A percentile compares a stretch with the other conserved stretches of the same genome.
These are phyloP conservation scores for Drosophila anceps DNA, from an alignment of 2,888 invertebrate genomes.

Conservation along the genomic window DNA sequence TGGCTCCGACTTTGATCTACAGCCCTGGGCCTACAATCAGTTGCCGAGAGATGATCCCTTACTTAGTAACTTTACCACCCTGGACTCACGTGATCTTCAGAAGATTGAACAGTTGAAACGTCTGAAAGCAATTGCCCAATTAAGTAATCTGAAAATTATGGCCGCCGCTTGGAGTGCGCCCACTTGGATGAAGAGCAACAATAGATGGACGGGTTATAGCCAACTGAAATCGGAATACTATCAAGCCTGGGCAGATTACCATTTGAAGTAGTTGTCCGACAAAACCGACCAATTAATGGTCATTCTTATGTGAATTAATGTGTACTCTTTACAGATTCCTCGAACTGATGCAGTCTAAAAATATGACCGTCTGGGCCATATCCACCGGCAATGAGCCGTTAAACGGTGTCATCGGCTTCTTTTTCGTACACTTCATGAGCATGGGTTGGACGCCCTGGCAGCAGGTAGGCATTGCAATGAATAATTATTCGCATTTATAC, in stretches of 20 bases:
- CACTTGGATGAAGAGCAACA: conserved; percentile 90
- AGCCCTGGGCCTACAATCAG: conserved; percentile 93
- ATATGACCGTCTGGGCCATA: conserved; percentile 92
- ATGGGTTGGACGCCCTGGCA: conserved; percentile 91
- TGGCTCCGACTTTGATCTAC: conserved; percentile 94
- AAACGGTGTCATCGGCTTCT: conserved; percentile 88
- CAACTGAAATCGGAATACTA: conserved; percentile 88
- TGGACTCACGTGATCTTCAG: conserved; percentile 82
- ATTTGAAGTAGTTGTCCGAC: conserved; percentile 87
- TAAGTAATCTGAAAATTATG: conserved; percentile 81
- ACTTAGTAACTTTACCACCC: conserved; percentile 88
- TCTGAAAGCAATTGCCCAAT: conserved; percentile 64
- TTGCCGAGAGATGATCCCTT: conserved; percentile 86
- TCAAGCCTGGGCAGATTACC: conserved; percentile 93
- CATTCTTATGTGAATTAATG: conserved; percentile 20
- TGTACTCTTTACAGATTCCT: conserved; percentile 85
- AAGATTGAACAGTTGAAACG: conserved; percentile 82
- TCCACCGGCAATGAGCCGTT: conserved; percentile 96
- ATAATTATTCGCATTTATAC: conserved; percentile 2
- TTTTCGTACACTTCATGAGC: conserved; percentile 89
- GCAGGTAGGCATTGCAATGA: conserved; percentile 82
- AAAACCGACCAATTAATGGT: neutral
- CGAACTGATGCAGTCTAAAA: conserved; percentile 90
- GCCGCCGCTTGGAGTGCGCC: conserved; percentile 89
- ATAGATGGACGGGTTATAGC: conserved; percentile 87